Evolutionary conservation across 1,140 invertebrate species (phyloP).

Genomic region (Leptonema lineaticorne): DNA sequence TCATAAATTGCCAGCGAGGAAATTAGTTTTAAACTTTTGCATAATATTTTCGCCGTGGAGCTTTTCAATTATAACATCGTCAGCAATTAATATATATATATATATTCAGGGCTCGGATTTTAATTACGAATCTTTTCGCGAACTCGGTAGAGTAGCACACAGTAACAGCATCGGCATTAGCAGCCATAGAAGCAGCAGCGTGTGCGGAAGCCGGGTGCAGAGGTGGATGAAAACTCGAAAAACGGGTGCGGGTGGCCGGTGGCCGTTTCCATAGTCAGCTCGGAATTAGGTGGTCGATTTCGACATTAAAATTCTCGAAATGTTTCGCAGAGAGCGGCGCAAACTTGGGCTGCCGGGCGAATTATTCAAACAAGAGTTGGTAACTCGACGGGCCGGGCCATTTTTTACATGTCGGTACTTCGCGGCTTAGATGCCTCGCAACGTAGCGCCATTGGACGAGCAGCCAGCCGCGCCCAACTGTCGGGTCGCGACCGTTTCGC

Average conservation of each 20-base stretch:
- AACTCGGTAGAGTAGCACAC: too few relatives aligned
- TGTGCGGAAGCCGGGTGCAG: neutral
- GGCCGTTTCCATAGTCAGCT: too few relatives aligned
- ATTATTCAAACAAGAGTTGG: conserved; percentile 26
- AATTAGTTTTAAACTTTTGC: neutral
- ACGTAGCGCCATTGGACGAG: conserved; percentile 3
- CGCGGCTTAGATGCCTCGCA: neutral
- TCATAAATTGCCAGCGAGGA: neutral
- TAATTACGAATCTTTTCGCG: conserved; percentile 21
- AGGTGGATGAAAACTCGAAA: neutral
- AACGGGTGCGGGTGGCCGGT: neutral
- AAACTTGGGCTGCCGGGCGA: conserved; percentile 14
- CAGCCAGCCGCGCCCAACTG: neutral
- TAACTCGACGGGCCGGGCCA: neutral
- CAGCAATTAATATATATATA: neutral
- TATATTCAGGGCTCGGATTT: conserved; percentile 3
- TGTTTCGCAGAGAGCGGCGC: conserved; percentile 18
- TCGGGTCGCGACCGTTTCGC: neutral
- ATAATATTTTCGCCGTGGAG: neutral
- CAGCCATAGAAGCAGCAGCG: too few relatives aligned
- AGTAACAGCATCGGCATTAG: too few relatives aligned
- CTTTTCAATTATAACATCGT: neutral
- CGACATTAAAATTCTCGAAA: conserved; percentile 29
- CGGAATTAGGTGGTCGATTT: neutral
- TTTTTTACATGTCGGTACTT: conserved; percentile 8